Conservation (phyloP, 37 sponge, comb jelly and placozoan genomes). For the Cladorhizidae sp. region DNA sequence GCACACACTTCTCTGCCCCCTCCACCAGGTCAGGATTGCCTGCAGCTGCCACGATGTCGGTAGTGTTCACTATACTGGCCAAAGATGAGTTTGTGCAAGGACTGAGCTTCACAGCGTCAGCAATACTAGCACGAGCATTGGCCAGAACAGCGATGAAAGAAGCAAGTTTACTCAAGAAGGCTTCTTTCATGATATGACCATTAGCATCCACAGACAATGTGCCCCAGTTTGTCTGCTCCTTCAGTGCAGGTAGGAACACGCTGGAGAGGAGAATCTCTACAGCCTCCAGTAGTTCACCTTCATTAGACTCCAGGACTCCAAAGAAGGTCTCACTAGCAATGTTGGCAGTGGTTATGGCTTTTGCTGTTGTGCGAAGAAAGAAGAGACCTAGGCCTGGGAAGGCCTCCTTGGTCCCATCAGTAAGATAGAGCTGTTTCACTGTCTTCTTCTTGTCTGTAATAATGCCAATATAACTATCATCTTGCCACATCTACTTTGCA, state of each 20-base stretch:
- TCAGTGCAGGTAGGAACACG: slow-evolving; percentile 85
- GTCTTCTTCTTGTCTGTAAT: slow-evolving; percentile 18
- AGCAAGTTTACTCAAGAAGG: slow-evolving; percentile 83
- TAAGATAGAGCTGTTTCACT: slow-evolving; percentile 54
- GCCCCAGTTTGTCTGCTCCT: slow-evolving; percentile 74
- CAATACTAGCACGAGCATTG: slow-evolving; percentile 89
- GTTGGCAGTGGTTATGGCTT: slow-evolving; percentile 68
- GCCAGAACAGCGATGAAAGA: slow-evolving; percentile 86
- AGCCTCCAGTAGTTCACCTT: slow-evolving; percentile 86
- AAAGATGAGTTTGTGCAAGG: slow-evolving; percentile 53
- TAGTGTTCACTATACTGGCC: slow-evolving; percentile 44
- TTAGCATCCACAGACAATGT: slow-evolving; percentile 49
- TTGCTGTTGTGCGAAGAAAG: slow-evolving; percentile 62
- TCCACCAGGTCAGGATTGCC: slow-evolving; percentile 83
- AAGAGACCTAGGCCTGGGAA: slow-evolving; percentile 75
- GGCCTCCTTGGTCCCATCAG: slow-evolving; percentile 77
- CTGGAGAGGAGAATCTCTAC: slow-evolving; percentile 73
- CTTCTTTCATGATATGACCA: slow-evolving; percentile 47
- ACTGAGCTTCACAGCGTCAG: slow-evolving; percentile 78
- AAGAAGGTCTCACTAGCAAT: slow-evolving; percentile 75
- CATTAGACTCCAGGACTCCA: slow-evolving; percentile 85
- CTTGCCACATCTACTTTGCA: background rate
- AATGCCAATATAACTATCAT: background rate
- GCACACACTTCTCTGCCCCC: slow-evolving; percentile 75
- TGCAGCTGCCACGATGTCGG: slow-evolving; percentile 74